Percentiles rank a stretch among this genome's conserved stretches.
Evolutionary conservation across 2,888 invertebrate species (phyloP).

Genomic region (Himalopsyche japonica): DNA sequence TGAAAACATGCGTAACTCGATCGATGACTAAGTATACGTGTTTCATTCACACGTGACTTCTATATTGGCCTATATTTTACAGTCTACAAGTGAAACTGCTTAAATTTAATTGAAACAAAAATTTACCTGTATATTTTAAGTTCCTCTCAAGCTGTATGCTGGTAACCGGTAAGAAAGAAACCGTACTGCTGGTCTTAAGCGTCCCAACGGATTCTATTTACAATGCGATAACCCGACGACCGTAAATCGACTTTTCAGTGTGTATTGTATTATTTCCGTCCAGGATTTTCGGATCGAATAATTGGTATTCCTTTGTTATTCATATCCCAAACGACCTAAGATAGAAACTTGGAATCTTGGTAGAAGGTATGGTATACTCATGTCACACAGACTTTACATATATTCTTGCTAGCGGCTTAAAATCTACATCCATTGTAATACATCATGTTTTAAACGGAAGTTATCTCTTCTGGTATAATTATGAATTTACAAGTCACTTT

Average conservation of each 20-base stretch:
- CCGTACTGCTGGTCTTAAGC: neutral
- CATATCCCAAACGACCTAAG: neutral
- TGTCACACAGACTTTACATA: too few species aligned
- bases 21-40: too few species aligned
- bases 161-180: neutral
- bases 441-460: neutral
- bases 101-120: too few species aligned
- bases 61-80: too few species aligned
- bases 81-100: too few species aligned
- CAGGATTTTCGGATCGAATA: neutral
- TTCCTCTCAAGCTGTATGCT: too few species aligned
- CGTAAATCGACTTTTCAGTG: neutral
- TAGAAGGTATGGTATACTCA: too few species aligned
- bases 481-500: neutral
- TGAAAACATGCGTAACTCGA: too few species aligned
- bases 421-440: neutral
- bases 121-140: too few species aligned
- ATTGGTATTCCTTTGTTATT: neutral
- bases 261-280: neutral
- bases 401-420: too few species aligned
- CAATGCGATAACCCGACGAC: neutral
- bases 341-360: neutral
- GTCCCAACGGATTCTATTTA: neutral
- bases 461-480: neutral
- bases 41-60: too few species aligned